Evolutionary conservation across 2,797 vertebrate genomes (phyloP), one percentile per base, ranked within the genome.

Genomic region (Neostethus bicornis): DNA sequence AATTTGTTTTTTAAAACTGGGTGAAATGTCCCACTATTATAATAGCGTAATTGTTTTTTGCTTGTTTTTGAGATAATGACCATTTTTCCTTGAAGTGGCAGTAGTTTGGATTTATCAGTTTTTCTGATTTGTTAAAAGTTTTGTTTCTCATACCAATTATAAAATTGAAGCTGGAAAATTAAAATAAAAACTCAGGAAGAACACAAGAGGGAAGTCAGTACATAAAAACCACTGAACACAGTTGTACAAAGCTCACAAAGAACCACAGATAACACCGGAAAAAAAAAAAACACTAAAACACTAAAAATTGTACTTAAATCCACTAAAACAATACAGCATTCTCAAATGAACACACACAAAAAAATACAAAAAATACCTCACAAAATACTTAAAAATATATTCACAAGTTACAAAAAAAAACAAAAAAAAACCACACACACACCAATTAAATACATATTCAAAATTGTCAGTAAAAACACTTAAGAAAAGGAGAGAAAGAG

Each of bases 101-200:
- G 20, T 51, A 53, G 34, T 48, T 61, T 29, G 4, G 31, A 4
- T 28, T 7, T 24, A 39, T 47, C 16, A 2, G 13, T 63, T 66
- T 45, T 2, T 21, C 23, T 25, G 14, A 63, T 66, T 53, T 47
- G 49, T 32, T 58, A 12, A 31, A 2, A 48, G 29, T 63, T 70
- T 60, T 17, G 16, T 54, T 47, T 35, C 29, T 66, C 13, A 21
- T 32, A 81, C 51, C n/a, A 67, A 61, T 61, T 78, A 17, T 31
- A 11, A 57, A 4, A 37, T 31, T 38, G 67, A 4, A 48, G n/a
- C 59, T 39, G 44, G 61, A 9, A 62, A 75, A 73, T 61, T 71
- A 19, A 74, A 66, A 75, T 31, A 20, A 50, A 38, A 57, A 75
- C 58, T 76, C 57, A 79, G 73, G 69, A 84, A 77, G 71, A 80